Base-by-base conservation (phyloP, 1,140 invertebrate species). In the Antheraea pernyi region DNA sequence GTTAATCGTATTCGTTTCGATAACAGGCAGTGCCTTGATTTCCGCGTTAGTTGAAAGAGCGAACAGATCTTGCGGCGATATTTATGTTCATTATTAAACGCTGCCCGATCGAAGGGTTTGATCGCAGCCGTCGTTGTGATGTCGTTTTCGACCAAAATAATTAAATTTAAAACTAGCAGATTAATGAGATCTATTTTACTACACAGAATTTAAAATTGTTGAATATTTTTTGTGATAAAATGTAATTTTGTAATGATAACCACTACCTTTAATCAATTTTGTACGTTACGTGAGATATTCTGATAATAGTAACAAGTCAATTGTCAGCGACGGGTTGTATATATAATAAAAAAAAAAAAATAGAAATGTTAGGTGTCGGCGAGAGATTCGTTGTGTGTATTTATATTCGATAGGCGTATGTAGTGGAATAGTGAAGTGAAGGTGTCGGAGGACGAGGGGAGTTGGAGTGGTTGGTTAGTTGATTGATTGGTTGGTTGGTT, bases 321-420 rank as follows among this genome's bases (percentile, higher is more conserved):
- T 53, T 53, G 46, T 53, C 46, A 53, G 64, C 64, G 66, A 63
- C 65, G 68, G 62, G 58, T 72, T 62, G 65, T 68, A 65, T 46
- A 42, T 64, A 59, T 71, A 59, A 18, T 61, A 62, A 46, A 64
- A 61, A 11, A 16, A 53, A 53, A 10, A 13, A 53, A 53, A 53
- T 53, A 11, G 16, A 16, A 53, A 53, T 1, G 46, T 16, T 53
- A 4, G 39, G 11, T 42, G 39, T 42, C 39, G 11, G 39, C 11
- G 39, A n/a, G 16, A n/a, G 13, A 16, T 53, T 53, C 46, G 46
- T 10, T 53, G 16, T 16, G 16, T 53, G 46, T 53, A 53, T 18
- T 60, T 22, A 18, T 60, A 60, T 19, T 18, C n/a, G 59, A 9
- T 60, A 60, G 22, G 11, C n/a, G n/a, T n/a, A 60, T 19, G 60